Evolutionary conservation across 2,797 vertebrate species (phyloP).

Genomic region (Cyclopterus lumpus): DNA sequence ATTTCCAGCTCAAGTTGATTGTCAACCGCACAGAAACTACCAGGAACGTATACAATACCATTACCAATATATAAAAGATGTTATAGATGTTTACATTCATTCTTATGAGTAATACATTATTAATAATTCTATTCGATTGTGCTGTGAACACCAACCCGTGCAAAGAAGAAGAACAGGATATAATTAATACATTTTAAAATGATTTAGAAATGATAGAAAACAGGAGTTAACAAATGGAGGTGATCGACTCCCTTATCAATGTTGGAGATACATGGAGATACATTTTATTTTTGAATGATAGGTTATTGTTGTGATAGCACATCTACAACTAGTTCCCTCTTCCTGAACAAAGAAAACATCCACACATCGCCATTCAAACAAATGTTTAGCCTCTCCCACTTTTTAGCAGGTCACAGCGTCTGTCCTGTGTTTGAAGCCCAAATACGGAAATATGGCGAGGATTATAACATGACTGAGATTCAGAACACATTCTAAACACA

Average conservation of each 20-base stretch:
- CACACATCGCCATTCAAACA: neutral
- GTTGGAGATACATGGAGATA: neutral
- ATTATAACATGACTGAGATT: constrained; percentile 58
- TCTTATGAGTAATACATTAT: neutral
- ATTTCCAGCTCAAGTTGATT: neutral
- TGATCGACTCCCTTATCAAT: neutral
- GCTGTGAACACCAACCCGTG: neutral
- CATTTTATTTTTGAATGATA: neutral
- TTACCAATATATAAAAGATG: neutral
- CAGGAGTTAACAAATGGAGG: fast-evolving
- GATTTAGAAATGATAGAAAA: neutral
- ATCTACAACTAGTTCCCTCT: constrained; percentile 12
- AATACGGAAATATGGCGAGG: constrained; percentile 65
- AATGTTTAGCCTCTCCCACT: constrained; percentile 37
- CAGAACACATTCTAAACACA: constrained; percentile 12
- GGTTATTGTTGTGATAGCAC: neutral
- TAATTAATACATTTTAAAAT: neutral
- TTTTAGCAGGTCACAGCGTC: constrained; percentile 72
- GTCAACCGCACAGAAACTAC: neutral
- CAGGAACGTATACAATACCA: neutral
- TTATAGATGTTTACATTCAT: too few relatives aligned
- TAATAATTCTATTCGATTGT: neutral
- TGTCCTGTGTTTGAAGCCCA: constrained; percentile 48
- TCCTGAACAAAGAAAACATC: constrained; percentile 31
- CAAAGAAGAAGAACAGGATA: neutral